Conservation (phyloP, 2,888 invertebrate genomes). For the Cartodere bifasciata region DNA sequence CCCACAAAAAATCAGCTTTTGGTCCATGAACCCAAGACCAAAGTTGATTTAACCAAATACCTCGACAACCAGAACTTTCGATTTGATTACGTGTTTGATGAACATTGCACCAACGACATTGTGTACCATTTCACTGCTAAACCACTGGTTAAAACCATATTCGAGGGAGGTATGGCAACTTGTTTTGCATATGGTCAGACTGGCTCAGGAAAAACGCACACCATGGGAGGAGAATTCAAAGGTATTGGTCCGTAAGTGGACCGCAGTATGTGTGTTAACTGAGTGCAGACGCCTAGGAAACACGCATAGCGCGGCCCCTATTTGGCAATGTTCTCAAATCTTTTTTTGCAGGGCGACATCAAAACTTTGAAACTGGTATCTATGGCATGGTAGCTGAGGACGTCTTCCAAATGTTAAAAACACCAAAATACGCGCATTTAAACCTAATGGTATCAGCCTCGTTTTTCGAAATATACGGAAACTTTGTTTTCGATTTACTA, state of each 20-base stretch:
- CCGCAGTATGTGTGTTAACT: too few relatives aligned
- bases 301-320: too few relatives aligned
- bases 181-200: slow-evolving; percentile 99
- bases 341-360: slow-evolving; percentile 18
- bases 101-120: slow-evolving; percentile 84
- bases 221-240: slow-evolving; percentile 97
- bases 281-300: too few relatives aligned
- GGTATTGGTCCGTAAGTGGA: too few relatives aligned
- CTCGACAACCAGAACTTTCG: slow-evolving; percentile 96
- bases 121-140: slow-evolving; percentile 99
- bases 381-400: slow-evolving; percentile 96
- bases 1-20: slow-evolving; percentile 77
- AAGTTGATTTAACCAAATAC: slow-evolving; percentile 97
- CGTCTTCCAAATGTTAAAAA: slow-evolving; percentile 52
- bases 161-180: slow-evolving; percentile 98
- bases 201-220: slow-evolving; percentile 93
- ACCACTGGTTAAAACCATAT: slow-evolving; percentile 93
- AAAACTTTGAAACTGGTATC: slow-evolving; percentile 89
- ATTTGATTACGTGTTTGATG: slow-evolving; percentile 98
- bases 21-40: slow-evolving; percentile 84
- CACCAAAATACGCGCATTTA: slow-evolving; percentile 66
- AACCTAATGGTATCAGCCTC: slow-evolving; percentile 85
- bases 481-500: slow-evolving; percentile 79
- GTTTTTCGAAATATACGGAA: slow-evolving; percentile 99
- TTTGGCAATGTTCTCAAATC: too few relatives aligned